A percentile compares a stretch with the other conserved stretches of the same genome.
Evolutionary conservation across 2,797 vertebrate genomes (phyloP).

Genomic region (Cyclopterus lumpus): DNA sequence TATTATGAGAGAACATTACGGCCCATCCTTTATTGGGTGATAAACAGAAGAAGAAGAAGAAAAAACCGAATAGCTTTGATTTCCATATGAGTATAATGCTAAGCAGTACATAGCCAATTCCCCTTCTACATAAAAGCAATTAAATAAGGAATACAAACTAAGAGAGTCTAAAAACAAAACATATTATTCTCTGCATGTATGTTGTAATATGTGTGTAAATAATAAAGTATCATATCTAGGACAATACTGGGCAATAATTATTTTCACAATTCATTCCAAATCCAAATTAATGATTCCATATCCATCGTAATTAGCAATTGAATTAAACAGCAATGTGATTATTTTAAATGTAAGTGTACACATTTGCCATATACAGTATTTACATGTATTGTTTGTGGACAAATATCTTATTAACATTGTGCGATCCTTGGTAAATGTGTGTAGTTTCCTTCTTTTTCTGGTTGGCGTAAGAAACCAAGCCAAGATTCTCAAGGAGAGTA

Average conservation of each 20-base stretch:
- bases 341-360: background rate
- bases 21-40: no score
- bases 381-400: background rate
- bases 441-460: background rate
- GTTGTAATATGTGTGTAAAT: background rate
- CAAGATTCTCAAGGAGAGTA: constrained; percentile 41
- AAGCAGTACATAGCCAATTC: background rate
- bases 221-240: background rate
- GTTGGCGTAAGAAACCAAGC: constrained; percentile 27
- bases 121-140: background rate
- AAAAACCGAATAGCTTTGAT: background rate
- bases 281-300: background rate
- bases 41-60: background rate
- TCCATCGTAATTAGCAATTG: background rate
- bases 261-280: background rate
- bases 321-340: background rate
- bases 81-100: background rate
- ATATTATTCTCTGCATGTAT: background rate
- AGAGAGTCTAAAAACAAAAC: background rate
- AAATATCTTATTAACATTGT: background rate
- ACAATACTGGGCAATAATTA: background rate
- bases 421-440: background rate
- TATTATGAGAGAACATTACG: background rate
- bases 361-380: no score
- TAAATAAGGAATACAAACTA: background rate